Base-by-base conservation (phyloP, 2,888 invertebrate species). In the Thelaira solivaga region DNA sequence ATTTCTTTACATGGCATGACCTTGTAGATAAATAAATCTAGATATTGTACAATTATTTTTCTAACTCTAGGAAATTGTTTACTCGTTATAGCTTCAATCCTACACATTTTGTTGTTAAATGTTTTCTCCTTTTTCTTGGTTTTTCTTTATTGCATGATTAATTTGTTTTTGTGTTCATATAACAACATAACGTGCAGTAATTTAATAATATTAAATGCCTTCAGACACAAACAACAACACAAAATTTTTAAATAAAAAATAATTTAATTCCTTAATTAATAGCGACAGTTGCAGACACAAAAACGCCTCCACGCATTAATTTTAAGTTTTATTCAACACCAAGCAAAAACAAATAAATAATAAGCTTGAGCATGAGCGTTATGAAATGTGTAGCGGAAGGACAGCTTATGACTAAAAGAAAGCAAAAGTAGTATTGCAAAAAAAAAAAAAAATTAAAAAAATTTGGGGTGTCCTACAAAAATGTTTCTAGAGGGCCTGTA, bases 271-370 rank as follows among this genome's bases (percentile, higher is more conserved):
- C 64, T 77, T 73, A 73, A 77, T 77, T 73, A 62, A 61, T 39
- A 69, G 59, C 65, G 78, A 65, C 78, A 78, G 51, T 69, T 47
- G 41, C 78, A 65, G 74, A 77, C 76, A 77, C 76, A 68, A 34
- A 29, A 72, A 65, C 78, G 74, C 78, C 76, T 77, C 39, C 76
- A 68, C 41, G 57, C 51, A 72, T 72, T 55, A 67, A 61, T 47
- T 71, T 49, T 16, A 47, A 16, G 36, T 22, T 61, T 61, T 62
- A 45, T 68, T 67, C 20, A 67, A 67, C 59, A 67, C 51, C 59
- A 74, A 51, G 20, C 24, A 31, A 62, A 72, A 71, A 20, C 2
- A 36, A 24, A 7, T 2, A 34, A 29, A 55, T 1, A 18, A 43
- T 22, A 13, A 22, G 36, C n/a, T n/a, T n/a, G 57, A 6, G 16